phyloP scores from a whole-genome alignment of 1,140 invertebrate genomes.

The Ceratina australensis region DNA sequence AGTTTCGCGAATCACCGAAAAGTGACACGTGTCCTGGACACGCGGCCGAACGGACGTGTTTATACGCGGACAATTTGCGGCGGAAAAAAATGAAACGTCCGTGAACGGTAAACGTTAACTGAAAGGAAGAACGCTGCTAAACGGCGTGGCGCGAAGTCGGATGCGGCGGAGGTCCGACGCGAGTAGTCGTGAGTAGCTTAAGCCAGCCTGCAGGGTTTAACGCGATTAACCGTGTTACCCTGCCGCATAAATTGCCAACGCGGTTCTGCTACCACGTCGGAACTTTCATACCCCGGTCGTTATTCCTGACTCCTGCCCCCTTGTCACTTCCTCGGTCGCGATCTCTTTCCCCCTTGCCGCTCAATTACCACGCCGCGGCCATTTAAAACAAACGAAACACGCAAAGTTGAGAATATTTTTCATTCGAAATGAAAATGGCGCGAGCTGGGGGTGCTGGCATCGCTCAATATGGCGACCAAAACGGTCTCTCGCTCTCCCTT shows the following conservation, averaged over 20 bases:
- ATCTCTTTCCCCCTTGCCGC: conserved; percentile 1
- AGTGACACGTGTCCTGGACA: conserved; percentile 41
- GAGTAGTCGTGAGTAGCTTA: conserved; percentile 10
- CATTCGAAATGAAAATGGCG: conserved; percentile 21
- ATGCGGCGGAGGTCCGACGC: background rate
- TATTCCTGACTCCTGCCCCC: background rate
- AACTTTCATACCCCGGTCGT: conserved; percentile 30
- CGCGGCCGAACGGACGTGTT: background rate
- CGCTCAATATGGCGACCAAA: conserved; percentile 42
- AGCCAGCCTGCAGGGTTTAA: conserved; percentile 13
- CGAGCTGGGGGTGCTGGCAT: conserved; percentile 20
- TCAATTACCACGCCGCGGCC: background rate
- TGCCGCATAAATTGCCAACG: conserved; percentile 31
- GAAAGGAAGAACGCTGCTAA: background rate
- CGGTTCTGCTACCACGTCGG: conserved; percentile 2
- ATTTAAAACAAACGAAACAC: background rate
- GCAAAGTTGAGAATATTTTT: background rate
- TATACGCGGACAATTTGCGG: conserved; percentile 13
- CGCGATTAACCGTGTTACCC: conserved; percentile 34
- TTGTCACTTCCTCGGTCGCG: background rate
- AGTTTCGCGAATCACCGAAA: conserved; percentile 28
- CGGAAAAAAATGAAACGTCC: conserved; percentile 36
- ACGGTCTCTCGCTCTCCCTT: background rate
- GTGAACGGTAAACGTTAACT: background rate
- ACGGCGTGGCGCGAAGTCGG: conserved; percentile 3